Evolutionary conservation across 2,113 vertebrate species (phyloP).

Genomic region (Cricetomys ansorgei): DNA sequence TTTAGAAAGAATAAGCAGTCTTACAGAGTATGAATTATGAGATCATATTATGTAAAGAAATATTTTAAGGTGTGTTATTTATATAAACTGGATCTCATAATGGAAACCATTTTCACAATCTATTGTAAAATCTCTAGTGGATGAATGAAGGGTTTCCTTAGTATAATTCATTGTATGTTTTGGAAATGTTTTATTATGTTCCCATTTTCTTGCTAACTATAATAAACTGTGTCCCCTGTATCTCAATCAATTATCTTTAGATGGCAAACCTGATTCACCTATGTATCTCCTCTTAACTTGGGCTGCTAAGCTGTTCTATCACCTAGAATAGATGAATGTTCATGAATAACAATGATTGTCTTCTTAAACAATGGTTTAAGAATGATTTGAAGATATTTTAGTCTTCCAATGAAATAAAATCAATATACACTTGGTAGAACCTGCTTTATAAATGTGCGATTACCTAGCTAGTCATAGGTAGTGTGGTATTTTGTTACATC

Average conservation of each 20-base stretch:
- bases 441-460: not conserved
- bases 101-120: not conserved
- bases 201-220: not conserved
- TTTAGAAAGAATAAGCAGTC: not conserved
- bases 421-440: not conserved
- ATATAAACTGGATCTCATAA: not conserved
- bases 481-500: not conserved
- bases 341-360: not conserved
- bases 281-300: not conserved
- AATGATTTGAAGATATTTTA: not conserved
- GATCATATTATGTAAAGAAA: not conserved
- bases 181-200: not conserved
- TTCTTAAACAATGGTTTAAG: too few relatives aligned
- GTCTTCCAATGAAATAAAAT: not conserved
- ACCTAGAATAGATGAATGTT: not conserved
- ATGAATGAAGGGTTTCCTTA: not conserved
- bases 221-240: accelerated
- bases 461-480: not conserved
- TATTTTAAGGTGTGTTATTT: not conserved
- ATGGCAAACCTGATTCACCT: not conserved
- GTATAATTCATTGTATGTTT: not conserved
- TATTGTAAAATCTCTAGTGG: not conserved
- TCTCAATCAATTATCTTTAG: not conserved
- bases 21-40: accelerated
- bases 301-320: accelerated